phyloP scores from a whole-genome alignment of 2,113 vertebrate genomes.

The Typhlomys cinereus region DNA sequence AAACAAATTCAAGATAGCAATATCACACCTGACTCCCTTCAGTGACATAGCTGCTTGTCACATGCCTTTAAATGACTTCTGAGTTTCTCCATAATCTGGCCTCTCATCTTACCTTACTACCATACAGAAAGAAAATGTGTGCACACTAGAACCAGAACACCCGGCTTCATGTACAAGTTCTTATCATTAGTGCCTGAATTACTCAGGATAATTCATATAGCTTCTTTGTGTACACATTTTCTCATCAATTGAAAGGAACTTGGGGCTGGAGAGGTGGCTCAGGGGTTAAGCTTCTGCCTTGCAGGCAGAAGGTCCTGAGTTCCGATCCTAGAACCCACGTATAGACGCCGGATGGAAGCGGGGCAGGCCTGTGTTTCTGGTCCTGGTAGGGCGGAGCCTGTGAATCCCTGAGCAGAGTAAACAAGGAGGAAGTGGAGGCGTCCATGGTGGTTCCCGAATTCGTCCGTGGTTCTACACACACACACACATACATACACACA shows the following conservation, averaged over 20 bases:
- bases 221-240: background rate
- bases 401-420: no score
- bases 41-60: background rate
- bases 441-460: no score
- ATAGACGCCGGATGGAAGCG: no score
- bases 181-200: background rate
- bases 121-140: fast-evolving
- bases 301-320: no score
- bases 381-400: no score
- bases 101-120: fast-evolving
- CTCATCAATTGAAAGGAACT: background rate
- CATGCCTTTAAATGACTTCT: background rate
- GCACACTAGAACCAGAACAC: background rate
- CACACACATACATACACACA: no score
- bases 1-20: background rate
- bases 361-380: no score
- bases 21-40: background rate
- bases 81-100: background rate
- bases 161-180: background rate
- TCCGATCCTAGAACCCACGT: no score
- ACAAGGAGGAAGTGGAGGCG: no score
- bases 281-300: no score
- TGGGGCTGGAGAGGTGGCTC: no score
- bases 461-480: no score
- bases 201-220: background rate